A percentile compares a stretch with the other conserved stretches of the same genome.
phyloP scores from a whole-genome alignment of 2,113 vertebrate species.

The Daboia siamensis region DNA sequence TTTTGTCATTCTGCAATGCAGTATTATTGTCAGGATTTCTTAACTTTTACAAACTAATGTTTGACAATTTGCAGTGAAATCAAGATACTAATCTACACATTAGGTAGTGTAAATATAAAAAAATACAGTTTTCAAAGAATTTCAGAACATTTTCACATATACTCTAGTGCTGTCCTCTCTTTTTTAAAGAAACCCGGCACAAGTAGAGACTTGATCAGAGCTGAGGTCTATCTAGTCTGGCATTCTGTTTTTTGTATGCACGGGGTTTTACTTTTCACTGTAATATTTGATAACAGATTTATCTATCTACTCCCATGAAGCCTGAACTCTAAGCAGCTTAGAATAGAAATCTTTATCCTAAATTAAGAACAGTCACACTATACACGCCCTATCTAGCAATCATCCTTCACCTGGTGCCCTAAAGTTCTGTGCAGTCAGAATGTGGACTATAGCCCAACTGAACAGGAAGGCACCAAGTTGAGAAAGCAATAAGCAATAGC shows the following conservation, averaged over 20 bases:
- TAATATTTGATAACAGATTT: background rate
- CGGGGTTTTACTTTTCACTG: background rate
- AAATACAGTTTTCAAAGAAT: background rate
- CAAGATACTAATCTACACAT: background rate
- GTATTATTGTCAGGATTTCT: background rate
- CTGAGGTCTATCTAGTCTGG: background rate
- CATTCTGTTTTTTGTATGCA: background rate
- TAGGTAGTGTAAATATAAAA: background rate
- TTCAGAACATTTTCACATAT: slow-evolving; percentile 40
- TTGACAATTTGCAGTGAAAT: background rate
- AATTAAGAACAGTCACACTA: background rate
- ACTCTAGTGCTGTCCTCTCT: background rate
- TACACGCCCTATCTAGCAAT: background rate
- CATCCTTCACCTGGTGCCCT: background rate
- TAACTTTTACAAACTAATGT: background rate
- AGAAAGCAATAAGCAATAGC: background rate
- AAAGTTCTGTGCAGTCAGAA: background rate
- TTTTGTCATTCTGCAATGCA: background rate
- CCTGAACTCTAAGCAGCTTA: background rate
- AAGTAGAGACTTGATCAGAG: background rate
- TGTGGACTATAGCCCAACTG: background rate
- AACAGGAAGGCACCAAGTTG: background rate
- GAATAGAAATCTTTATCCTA: background rate
- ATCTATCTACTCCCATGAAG: background rate
- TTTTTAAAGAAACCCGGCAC: background rate